A percentile compares a stretch with the other conserved stretches of the same genome.
These are phyloP conservation scores for Drymonia ruficornis DNA, from an alignment of 2,888 invertebrate species.

Conservation along the genomic window DNA sequence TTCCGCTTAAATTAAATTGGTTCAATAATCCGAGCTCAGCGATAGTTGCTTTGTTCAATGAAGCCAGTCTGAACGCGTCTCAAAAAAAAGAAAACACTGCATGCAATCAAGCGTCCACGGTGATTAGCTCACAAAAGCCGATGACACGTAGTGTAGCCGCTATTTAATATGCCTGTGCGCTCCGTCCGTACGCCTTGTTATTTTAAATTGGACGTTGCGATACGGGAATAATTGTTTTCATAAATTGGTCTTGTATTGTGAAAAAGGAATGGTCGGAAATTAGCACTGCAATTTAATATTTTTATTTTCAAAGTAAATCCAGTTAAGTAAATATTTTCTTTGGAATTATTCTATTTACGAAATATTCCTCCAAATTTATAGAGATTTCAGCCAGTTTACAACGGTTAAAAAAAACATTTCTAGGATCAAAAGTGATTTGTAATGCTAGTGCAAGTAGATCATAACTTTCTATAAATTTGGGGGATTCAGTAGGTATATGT, in stretches of 20 bases:
- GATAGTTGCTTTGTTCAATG: conserved; percentile 74
- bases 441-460: too few relatives aligned
- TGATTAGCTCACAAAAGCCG: conserved; percentile 72
- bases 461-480: too few relatives aligned
- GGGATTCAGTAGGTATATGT: too few relatives aligned
- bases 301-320: too few relatives aligned
- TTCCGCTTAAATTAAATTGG: conserved; percentile 71
- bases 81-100: conserved; percentile 59
- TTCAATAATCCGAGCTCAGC: conserved; percentile 70
- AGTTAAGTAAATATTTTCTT: too few relatives aligned
- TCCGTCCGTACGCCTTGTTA: conserved; percentile 61
- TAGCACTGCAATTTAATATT: conserved; percentile 13
- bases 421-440: too few relatives aligned
- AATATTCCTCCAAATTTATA: too few relatives aligned
- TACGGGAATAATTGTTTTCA: conserved; percentile 30
- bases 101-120: conserved; percentile 71
- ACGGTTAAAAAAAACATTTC: too few relatives aligned
- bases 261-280: conserved; percentile 26
- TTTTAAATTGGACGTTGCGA: conserved; percentile 68
- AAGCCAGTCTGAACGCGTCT: conserved; percentile 62
- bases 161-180: conserved; percentile 65
- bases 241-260: not conserved
- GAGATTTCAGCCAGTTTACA: too few relatives aligned
- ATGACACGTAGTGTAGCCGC: conserved; percentile 61
- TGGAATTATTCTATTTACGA: too few relatives aligned